phyloP scores from a whole-genome alignment of 2,888 invertebrate species.

The Drosophila maculinotata region DNA sequence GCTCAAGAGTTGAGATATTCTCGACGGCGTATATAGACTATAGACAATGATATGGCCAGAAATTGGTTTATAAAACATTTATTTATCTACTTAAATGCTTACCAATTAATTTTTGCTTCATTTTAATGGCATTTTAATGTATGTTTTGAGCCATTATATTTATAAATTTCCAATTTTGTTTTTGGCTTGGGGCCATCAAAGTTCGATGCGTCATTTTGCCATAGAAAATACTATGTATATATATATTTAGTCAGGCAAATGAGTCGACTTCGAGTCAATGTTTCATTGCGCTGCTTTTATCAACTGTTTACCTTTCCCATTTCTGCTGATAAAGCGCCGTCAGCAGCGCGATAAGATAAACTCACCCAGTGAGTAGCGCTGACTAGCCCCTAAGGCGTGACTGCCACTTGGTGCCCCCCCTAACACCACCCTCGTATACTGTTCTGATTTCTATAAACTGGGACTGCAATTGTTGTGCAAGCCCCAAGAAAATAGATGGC shows the following conservation, averaged over 20 bases:
- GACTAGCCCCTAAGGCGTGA: slow-evolving; percentile 25
- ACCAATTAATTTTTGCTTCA: slow-evolving; percentile 23
- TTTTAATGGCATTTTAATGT: slow-evolving; percentile 44
- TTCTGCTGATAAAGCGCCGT: slow-evolving; percentile 35
- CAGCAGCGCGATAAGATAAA: slow-evolving; percentile 47
- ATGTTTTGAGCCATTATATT: slow-evolving; percentile 19
- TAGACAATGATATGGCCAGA: slow-evolving; percentile 10
- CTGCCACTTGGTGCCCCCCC: background rate
- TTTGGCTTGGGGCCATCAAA: slow-evolving; percentile 5
- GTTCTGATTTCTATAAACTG: slow-evolving; percentile 45
- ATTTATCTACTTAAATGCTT: background rate
- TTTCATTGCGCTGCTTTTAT: slow-evolving; percentile 29
- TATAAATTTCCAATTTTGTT: slow-evolving; percentile 13
- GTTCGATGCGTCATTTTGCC: slow-evolving; percentile 34
- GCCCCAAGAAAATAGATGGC: slow-evolving; percentile 22
- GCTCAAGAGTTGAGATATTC: background rate
- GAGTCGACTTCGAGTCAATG: slow-evolving; percentile 34
- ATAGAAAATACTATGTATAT: background rate
- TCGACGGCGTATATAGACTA: no score
- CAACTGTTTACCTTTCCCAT: slow-evolving; percentile 34
- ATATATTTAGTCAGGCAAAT: slow-evolving; percentile 29
- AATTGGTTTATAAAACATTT: slow-evolving; percentile 18
- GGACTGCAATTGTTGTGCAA: slow-evolving; percentile 57
- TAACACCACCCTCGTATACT: background rate
- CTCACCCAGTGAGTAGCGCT: slow-evolving; percentile 21